Evolutionary conservation across 92 coral and sea anemone species (phyloP).

Genomic region (Porites rus): DNA sequence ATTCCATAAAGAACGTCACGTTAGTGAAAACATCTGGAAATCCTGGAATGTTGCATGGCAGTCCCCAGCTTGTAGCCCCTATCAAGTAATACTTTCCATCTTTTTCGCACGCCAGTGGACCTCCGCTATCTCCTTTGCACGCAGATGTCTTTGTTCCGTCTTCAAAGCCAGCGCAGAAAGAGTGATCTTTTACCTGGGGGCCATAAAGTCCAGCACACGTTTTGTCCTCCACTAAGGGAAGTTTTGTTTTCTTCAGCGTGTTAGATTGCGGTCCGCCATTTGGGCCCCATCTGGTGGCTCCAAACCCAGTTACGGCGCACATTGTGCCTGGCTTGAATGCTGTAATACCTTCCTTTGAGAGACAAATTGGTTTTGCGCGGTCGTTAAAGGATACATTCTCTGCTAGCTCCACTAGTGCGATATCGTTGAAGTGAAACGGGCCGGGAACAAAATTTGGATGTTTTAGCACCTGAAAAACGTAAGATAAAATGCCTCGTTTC

Average conservation of each 20-base stretch:
- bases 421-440: conserved; percentile 18
- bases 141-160: conserved; percentile 58
- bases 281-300: conserved; percentile 6
- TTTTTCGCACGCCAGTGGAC: conserved; percentile 72
- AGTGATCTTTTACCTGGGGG: conserved; percentile 8
- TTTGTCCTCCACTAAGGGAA: conserved; percentile 45
- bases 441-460: too few species aligned
- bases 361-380: conserved; percentile 66
- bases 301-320: conserved; percentile 75
- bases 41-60: conserved; percentile 57
- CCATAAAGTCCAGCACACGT: conserved; percentile 21
- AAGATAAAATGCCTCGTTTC: too few species aligned
- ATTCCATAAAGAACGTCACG: conserved; percentile 28
- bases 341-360: conserved; percentile 34
- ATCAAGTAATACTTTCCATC: conserved; percentile 55
- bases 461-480: too few species aligned
- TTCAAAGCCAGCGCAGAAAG: conserved; percentile 74
- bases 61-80: conserved; percentile 73
- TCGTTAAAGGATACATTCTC: conserved; percentile 53
- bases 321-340: conserved; percentile 49
- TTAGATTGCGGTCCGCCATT: conserved; percentile 52
- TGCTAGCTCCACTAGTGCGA: conserved; percentile 54
- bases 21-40: conserved; percentile 77
- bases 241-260: conserved; percentile 53
- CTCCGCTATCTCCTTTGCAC: conserved; percentile 85